These are phyloP conservation scores for Pimephales promelas DNA, from an alignment of 2,113 vertebrate genomes.

Conservation along the genomic window DNA sequence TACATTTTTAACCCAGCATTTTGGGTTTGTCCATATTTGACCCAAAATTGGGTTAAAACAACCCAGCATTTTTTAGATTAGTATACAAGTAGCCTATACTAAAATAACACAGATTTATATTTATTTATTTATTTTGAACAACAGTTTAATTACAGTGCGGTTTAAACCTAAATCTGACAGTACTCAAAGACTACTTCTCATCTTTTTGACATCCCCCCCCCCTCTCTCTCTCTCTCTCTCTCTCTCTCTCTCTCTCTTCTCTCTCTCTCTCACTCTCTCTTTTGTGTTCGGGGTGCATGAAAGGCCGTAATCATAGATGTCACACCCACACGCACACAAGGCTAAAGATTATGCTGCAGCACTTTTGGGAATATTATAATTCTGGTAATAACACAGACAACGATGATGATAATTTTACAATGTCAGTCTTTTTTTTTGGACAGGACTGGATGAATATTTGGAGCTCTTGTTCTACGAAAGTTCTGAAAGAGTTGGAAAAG, in stretches of 20 bases:
- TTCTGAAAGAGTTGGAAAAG: slow-evolving; percentile 4
- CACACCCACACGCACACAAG: slow-evolving; percentile 61
- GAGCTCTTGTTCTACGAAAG: not conserved
- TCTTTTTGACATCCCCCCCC: no score
- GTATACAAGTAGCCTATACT: no score
- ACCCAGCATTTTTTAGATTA: no score
- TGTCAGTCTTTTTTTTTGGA: slow-evolving; percentile 63
- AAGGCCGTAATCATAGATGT: slow-evolving; percentile 71
- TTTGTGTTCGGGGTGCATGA: no score
- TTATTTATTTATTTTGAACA: no score
- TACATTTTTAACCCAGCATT: no score
- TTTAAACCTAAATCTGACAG: no score
- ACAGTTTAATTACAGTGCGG: no score
- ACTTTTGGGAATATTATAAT: slow-evolving; percentile 68
- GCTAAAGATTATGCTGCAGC: slow-evolving; percentile 64
- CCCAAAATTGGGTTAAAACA: no score
- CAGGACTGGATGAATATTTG: not conserved
- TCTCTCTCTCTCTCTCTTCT: slow-evolving; percentile 33
- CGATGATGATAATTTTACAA: slow-evolving; percentile 67
- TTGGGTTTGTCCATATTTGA: no score
- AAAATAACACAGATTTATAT: no score
- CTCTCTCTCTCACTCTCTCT: slow-evolving; percentile 35
- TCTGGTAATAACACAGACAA: slow-evolving; percentile 64
- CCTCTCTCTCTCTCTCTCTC: slow-evolving; percentile 41
- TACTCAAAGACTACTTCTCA: no score